Evolutionary conservation across 2,888 invertebrate genomes (phyloP).

Genomic region (Stenotaenia linearis): DNA sequence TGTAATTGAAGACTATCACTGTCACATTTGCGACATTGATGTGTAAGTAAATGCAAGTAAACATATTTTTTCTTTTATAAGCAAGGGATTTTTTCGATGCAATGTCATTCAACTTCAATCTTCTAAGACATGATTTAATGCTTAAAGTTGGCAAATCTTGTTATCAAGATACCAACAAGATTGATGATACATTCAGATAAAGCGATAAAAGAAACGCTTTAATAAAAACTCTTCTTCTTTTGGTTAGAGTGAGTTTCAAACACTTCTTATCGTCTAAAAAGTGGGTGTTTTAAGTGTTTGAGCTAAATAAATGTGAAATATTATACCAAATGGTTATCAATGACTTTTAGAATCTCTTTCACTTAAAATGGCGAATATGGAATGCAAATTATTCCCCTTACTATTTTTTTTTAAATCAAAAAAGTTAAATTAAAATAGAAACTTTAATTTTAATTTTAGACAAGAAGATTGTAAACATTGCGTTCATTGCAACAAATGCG

Average conservation of each 20-base stretch:
- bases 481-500: conserved; percentile 94
- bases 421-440: neutral
- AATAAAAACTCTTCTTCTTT: neutral
- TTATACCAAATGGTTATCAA: conserved; percentile 14
- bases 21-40: conserved; percentile 81
- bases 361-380: neutral
- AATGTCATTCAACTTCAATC: conserved; percentile 4
- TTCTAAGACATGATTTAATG: conserved; percentile 12
- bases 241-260: neutral
- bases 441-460: conserved; percentile 42
- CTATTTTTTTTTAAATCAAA: neutral
- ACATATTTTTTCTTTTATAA: neutral
- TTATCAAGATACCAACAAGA: neutral
- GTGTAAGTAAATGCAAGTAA: conserved; percentile 21
- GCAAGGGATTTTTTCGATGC: neutral
- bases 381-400: neutral
- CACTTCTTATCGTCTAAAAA: neutral
- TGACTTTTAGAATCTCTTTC: neutral
- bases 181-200: conserved; percentile 3
- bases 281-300: conserved; percentile 16
- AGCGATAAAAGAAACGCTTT: neutral
- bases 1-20: conserved; percentile 91
- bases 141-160: neutral
- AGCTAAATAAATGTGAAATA: neutral
- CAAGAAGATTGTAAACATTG: conserved; percentile 69